Base-by-base conservation (phyloP, 2,797 vertebrate species). In the Propithecus deckenii region DNA sequence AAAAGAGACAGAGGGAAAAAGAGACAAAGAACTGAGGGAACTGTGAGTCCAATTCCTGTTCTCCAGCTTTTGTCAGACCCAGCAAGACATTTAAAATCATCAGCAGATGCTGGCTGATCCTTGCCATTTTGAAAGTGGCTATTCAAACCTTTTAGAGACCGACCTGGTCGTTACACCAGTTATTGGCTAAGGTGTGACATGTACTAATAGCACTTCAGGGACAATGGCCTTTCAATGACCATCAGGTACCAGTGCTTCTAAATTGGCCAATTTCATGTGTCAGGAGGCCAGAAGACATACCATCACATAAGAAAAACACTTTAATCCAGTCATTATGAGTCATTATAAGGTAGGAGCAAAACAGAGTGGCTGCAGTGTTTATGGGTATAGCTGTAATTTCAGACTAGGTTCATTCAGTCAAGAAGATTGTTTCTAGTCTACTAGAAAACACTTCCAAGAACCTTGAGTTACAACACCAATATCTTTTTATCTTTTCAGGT, bases 281-380 rank as follows among this genome's bases (percentile, higher is more conserved):
- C 95, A 95, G 88, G 94, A 96, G 97, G 89, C 93, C 93, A 95
- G 90, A 96, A 96, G 97, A 97, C 65, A 92, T 96, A 97, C 90
- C 96, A 96, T 98, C 97, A 97, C 92, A 92, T 91, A 90, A 96
- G 96, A 96, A 97, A 98, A 97, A 95, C 84, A 95, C 97, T 97
- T 97, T 97, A 97, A 97, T 98, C 87, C 79, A 89, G 93, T 96
- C 97, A 96, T 97, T 97, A 97, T 79, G 95, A 97, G 69, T 96
- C 97, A 96, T 97, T 97, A 97, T 75, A 95, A 97, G 69, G 85
- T 46, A 95, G 90, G 52, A 84, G 65, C 87, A 46, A 78, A 84
- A 91, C 57, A 93, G 30, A 89, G 57, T 80, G 67, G 90, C 65
- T 83, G 72, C 50, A 61, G 80, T 86, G 67, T 96, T 97, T 97